Conservation (phyloP, 2,888 invertebrate species). For the Amblyjoppa fuscipennis region DNA sequence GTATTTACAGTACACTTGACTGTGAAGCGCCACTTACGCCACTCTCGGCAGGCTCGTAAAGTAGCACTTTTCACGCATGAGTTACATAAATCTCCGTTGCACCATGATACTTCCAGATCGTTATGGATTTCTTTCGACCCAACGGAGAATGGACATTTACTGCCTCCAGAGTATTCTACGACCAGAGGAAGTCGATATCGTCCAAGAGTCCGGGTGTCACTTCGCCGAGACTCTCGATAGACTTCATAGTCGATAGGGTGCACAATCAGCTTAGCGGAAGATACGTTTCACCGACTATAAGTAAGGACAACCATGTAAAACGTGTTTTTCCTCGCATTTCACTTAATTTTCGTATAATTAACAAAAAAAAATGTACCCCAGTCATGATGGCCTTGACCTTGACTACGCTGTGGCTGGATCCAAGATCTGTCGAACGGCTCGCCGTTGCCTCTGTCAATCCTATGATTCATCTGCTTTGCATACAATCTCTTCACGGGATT, state of each 20-base stretch:
- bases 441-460: constrained; percentile 87
- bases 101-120: constrained; percentile 68
- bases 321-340: neutral
- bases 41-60: no score
- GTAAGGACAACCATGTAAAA: neutral
- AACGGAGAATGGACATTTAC: constrained; percentile 13
- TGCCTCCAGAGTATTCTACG: neutral
- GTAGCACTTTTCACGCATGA: no score
- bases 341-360: neutral
- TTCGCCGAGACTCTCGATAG: neutral
- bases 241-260: constrained; percentile 85
- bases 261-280: constrained; percentile 86
- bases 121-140: neutral
- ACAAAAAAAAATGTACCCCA: neutral
- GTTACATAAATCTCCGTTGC: no score
- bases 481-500: constrained; percentile 87
- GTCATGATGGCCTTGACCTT: constrained; percentile 87
- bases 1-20: no score
- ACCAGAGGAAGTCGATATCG: neutral
- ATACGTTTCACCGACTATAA: constrained; percentile 86
- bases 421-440: constrained; percentile 87
- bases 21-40: no score
- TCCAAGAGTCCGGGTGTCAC: neutral
- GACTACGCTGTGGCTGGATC: constrained; percentile 87
- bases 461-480: constrained; percentile 87